phyloP scores from a whole-genome alignment of 2,113 vertebrate species.

The Coptodon rendalli region DNA sequence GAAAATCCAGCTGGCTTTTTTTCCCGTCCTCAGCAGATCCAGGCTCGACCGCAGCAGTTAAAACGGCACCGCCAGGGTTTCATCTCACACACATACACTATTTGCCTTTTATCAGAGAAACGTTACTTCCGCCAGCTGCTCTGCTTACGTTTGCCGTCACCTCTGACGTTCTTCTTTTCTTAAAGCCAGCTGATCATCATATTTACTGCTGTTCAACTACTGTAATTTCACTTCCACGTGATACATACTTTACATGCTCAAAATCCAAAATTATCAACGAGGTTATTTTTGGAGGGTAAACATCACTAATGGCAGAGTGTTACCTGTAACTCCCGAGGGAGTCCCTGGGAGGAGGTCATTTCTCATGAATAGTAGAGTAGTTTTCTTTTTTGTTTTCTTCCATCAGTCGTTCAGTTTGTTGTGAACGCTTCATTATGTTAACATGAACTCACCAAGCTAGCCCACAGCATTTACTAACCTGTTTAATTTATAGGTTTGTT shows the following conservation, averaged over 20 bases:
- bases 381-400: not conserved
- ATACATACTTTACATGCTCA: not conserved
- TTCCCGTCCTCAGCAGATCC: not conserved
- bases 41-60: not conserved
- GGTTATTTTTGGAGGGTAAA: not conserved
- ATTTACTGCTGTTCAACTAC: not conserved
- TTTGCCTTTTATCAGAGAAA: not conserved
- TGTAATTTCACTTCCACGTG: not conserved
- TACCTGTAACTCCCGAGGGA: not conserved
- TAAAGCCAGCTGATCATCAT: not conserved
- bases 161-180: not conserved
- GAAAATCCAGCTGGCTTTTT: not conserved
- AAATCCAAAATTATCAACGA: not conserved
- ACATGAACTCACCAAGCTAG: not conserved
- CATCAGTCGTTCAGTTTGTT: not conserved
- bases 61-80: not conserved
- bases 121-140: not conserved
- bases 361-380: not conserved
- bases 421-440: not conserved
- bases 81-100: not conserved
- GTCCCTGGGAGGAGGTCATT: not conserved
- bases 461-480: not conserved
- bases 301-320: not conserved
- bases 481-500: constrained; percentile 34
- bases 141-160: not conserved